These are phyloP conservation scores for Prionace glauca DNA, from an alignment of 2,797 vertebrate genomes.

Conservation along the genomic window DNA sequence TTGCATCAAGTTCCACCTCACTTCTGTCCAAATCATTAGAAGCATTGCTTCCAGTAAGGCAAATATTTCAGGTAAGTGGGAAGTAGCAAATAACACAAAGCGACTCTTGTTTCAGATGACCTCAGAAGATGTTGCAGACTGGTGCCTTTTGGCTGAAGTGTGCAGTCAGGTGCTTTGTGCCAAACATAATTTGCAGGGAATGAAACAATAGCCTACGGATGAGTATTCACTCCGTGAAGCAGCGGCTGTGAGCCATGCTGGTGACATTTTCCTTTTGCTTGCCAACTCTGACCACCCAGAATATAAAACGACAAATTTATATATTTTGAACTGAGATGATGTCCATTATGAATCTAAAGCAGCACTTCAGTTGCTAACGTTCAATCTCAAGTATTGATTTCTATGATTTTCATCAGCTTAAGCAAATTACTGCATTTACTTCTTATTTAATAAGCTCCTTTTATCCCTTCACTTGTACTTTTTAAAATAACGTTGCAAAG, in stretches of 20 bases:
- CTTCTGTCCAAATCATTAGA: background rate
- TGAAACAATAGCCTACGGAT: slow-evolving; percentile 19
- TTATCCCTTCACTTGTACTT: background rate
- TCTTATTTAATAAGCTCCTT: too few relatives aligned
- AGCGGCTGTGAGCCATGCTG: background rate
- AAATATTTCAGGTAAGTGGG: background rate
- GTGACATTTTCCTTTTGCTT: background rate
- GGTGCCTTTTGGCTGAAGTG: slow-evolving; percentile 20
- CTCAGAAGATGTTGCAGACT: slow-evolving; percentile 32
- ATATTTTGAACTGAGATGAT: background rate
- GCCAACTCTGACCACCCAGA: slow-evolving; percentile 28
- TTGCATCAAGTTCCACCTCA: background rate
- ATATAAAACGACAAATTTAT: background rate
- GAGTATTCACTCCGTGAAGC: background rate
- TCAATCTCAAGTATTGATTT: background rate
- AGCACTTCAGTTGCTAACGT: background rate
- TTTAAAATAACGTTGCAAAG: background rate
- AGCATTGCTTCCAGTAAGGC: background rate
- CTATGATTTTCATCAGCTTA: background rate
- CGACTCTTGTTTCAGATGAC: slow-evolving; percentile 27
- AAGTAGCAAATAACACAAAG: background rate
- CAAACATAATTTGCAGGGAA: slow-evolving; percentile 29
- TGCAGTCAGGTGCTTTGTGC: background rate
- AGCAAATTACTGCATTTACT: background rate
- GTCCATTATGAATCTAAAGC: background rate